Evolutionary conservation across 2,113 vertebrate species (phyloP), one percentile per base, ranked within the genome.

Genomic region (Apteryx mantelli): DNA sequence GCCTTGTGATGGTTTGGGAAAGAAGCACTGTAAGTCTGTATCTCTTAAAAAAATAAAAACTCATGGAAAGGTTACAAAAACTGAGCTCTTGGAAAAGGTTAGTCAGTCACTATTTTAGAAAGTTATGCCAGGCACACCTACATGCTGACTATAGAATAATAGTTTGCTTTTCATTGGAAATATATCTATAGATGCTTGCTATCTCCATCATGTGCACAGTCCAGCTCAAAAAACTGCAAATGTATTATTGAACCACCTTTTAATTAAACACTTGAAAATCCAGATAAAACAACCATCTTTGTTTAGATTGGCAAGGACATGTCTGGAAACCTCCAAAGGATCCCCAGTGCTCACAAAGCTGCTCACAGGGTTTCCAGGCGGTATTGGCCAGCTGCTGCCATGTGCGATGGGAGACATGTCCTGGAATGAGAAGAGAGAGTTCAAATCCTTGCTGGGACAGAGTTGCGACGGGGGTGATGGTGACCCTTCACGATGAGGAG

Each of bases 231-330:
- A 88, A 95, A 80, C 2, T 34, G 50, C 82, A 70, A 95, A 78
- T 60, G 36, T 52, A 3, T 68, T 91, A 76, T 84, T 91, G 60
- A 97, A 83, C 12, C 19, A 44, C 42, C 60, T 90, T 92, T 96
- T 81, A 78, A 90, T 95, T 56, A 90, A 90, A 68, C 76, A 64
- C 42, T 94, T 88, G 30, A 74, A 95, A 88, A 78, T 75, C 68
- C 85, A 94, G 82, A 65, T 95, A 78, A 93, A 93, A 61, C 56
- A 56, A 25, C 58, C 1, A 0, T 69, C 66, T 78, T 82, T 89
- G 85, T 95, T 94, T 74, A 71, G 75, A 64, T 68, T 88, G 89
- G 56, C 60, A 86, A 63, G 38, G 38, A 20, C 0, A 0, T 74
- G 19, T 46, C 17, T 46, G 34, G 34, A 74, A 64, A 26, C 73